phyloP scores from a whole-genome alignment of 2,888 invertebrate genomes.

The Lycophotia porphyrea region DNA sequence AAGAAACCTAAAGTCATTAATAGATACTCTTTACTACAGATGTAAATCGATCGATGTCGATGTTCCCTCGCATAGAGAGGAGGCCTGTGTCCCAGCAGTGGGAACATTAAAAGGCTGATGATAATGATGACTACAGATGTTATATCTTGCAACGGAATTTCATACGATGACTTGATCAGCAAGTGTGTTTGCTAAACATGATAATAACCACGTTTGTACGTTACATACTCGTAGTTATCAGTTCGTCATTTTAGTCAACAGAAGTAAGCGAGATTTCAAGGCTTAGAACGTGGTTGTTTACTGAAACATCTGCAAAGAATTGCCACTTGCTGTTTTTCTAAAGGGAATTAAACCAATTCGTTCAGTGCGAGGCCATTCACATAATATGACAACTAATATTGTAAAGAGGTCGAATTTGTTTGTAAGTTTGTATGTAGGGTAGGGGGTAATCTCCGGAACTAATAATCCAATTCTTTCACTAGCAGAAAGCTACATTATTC shows the following conservation, averaged over 20 bases:
- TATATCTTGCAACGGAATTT: constrained; percentile 24
- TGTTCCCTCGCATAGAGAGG: too few relatives aligned
- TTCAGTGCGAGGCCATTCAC: neutral
- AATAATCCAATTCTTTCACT: too few relatives aligned
- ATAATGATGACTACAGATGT: too few relatives aligned
- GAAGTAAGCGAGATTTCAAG: neutral
- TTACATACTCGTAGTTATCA: neutral
- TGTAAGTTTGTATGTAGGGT: too few relatives aligned
- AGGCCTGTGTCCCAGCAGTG: too few relatives aligned
- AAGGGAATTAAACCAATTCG: neutral
- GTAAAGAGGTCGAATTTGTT: too few relatives aligned
- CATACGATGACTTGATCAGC: constrained; percentile 17
- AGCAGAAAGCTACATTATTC: too few relatives aligned
- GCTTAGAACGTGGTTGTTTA: neutral
- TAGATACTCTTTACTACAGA: neutral
- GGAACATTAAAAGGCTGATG: too few relatives aligned
- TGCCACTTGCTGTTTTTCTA: neutral
- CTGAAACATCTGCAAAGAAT: neutral
- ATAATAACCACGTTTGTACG: neutral
- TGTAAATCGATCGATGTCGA: too few relatives aligned
- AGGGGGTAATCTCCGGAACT: too few relatives aligned
- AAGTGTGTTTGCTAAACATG: constrained; percentile 37
- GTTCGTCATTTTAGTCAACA: constrained; percentile 4
- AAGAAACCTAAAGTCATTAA: constrained; percentile 3
- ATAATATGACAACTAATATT: too few relatives aligned